A percentile compares a stretch with the other conserved stretches of the same genome.
These are phyloP conservation scores for Notodonta dromedarius DNA, from an alignment of 2,888 invertebrate genomes.

Conservation along the genomic window DNA sequence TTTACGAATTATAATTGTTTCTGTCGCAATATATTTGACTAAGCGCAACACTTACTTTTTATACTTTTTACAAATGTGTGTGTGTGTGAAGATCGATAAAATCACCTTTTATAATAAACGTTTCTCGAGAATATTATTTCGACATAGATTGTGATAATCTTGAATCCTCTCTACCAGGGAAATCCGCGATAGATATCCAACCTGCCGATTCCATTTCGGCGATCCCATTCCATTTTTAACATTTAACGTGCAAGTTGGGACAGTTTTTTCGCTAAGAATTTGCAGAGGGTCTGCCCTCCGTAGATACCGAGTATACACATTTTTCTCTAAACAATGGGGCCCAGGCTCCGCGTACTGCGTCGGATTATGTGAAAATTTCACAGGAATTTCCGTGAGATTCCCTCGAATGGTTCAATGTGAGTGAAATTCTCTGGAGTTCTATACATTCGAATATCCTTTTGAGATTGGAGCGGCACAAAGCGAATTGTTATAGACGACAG, in stretches of 20 bases:
- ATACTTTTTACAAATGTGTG: too few relatives aligned
- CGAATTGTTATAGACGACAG: conserved; percentile 73
- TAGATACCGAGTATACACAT: conserved; percentile 44
- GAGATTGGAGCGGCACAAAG: conserved; percentile 78
- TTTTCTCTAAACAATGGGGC: conserved; percentile 62
- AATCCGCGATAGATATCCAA: conserved; percentile 1
- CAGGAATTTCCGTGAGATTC: conserved; percentile 58
- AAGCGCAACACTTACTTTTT: too few relatives aligned
- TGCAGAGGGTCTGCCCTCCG: conserved; percentile 34
- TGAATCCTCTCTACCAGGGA: too few relatives aligned
- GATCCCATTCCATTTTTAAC: conserved; percentile 29
- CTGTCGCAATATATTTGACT: too few relatives aligned
- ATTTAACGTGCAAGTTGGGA: conserved; percentile 24
- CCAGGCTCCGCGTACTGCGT: conserved; percentile 40
- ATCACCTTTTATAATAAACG: too few relatives aligned
- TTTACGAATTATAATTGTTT: too few relatives aligned
- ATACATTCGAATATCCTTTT: conserved; percentile 79
- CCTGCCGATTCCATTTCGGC: conserved; percentile 22
- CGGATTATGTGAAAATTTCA: conserved; percentile 64
- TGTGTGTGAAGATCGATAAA: too few relatives aligned
- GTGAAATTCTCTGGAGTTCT: conserved; percentile 72
- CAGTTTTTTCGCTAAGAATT: conserved; percentile 41
- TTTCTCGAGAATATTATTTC: too few relatives aligned
- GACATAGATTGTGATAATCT: too few relatives aligned
- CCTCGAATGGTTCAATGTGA: conserved; percentile 59